Conservation (phyloP, 2,113 vertebrate species). For the Pogona vitticeps region DNA sequence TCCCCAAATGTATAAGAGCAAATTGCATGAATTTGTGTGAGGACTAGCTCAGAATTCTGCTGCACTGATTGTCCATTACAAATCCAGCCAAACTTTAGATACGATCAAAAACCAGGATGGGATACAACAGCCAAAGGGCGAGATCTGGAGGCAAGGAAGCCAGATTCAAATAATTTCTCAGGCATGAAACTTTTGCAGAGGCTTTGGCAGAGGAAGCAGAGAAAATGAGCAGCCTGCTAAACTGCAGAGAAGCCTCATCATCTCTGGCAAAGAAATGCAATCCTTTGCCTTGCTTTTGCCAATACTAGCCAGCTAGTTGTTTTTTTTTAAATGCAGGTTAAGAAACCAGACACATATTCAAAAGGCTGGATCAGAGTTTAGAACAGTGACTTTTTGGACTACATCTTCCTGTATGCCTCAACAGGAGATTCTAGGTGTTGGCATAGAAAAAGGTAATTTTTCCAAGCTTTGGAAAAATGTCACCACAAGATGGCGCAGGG, state of each 20-base stretch:
- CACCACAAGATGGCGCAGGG: no score
- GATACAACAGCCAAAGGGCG: no score
- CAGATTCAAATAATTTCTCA: neutral
- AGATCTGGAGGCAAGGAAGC: neutral
- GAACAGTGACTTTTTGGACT: no score
- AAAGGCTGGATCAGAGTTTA: no score
- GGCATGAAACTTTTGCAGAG: neutral
- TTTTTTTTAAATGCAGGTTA: neutral
- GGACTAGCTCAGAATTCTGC: neutral
- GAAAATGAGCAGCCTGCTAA: neutral
- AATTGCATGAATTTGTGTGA: neutral
- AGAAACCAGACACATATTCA: no score
- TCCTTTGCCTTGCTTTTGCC: neutral
- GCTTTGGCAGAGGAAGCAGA: neutral
- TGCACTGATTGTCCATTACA: neutral
- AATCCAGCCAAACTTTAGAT: neutral
- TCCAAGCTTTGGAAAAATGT: neutral
- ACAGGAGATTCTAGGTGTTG: no score
- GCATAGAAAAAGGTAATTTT: neutral
- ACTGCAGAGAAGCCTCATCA: neutral
- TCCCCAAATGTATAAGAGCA: neutral
- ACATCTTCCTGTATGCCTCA: no score
- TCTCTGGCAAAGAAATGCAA: neutral
- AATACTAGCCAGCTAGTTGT: neutral
- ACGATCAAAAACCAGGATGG: neutral